These are phyloP conservation scores for Myotis daubentonii DNA, from an alignment of 2,797 vertebrate species.

Conservation along the genomic window DNA sequence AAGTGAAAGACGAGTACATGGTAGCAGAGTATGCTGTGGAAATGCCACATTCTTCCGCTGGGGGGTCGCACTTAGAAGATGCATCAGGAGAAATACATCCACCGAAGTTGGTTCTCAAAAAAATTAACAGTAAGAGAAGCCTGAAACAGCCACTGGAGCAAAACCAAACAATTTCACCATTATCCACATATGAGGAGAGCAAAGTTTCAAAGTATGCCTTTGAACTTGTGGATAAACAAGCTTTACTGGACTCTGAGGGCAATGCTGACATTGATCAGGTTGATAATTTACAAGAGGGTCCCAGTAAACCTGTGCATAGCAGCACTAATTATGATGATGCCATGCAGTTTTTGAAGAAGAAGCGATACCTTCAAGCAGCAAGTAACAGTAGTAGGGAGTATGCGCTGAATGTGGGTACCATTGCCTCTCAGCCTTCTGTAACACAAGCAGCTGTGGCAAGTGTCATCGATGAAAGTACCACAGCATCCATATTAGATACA, in stretches of 20 bases:
- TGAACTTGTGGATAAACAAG: constrained; percentile 97
- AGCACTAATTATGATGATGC: constrained; percentile 99
- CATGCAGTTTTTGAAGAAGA: constrained; percentile 99
- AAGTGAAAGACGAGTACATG: constrained; percentile 98
- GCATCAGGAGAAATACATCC: constrained; percentile 92
- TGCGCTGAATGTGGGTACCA: constrained; percentile 92
- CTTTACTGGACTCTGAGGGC: constrained; percentile 93
- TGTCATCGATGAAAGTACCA: constrained; percentile 94
- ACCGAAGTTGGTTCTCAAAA: constrained; percentile 96
- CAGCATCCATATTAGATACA: constrained; percentile 94
- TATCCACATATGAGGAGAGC: constrained; percentile 94
- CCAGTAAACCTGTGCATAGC: constrained; percentile 93
- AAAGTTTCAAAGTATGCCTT: constrained; percentile 97
- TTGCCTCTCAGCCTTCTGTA: constrained; percentile 94
- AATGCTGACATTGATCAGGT: constrained; percentile 93
- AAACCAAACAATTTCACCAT: constrained; percentile 91
- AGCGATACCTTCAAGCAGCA: constrained; percentile 95
- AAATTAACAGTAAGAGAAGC: constrained; percentile 93
- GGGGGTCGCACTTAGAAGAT: constrained; percentile 88
- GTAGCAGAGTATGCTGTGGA: constrained; percentile 95
- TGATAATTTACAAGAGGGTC: constrained; percentile 93
- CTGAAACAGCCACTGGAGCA: constrained; percentile 91
- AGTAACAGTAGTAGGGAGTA: constrained; percentile 94
- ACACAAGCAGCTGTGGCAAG: constrained; percentile 94
- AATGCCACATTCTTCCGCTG: constrained; percentile 91